Conservation (phyloP, 2,797 vertebrate species). For the Chrysocyon brachyurus region DNA sequence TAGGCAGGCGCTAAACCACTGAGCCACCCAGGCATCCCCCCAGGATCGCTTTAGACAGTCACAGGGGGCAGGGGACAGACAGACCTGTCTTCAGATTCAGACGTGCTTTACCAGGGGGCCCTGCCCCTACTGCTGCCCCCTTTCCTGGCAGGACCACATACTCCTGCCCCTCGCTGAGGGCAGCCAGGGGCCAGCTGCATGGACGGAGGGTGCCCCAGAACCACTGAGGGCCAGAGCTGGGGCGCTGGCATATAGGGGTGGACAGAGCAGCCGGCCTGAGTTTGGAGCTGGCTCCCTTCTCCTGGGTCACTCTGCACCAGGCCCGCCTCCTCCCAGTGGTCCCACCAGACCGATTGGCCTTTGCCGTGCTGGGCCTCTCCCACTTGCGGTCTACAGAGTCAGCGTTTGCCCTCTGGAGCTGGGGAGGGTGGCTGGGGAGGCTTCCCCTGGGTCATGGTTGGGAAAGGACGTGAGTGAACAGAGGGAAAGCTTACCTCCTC, state of each 20-base stretch:
- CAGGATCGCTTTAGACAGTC: background rate
- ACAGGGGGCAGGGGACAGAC: background rate
- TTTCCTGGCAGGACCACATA: background rate
- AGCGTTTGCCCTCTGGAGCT: background rate
- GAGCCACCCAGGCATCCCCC: background rate
- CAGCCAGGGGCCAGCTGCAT: background rate
- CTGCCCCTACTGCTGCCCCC: background rate
- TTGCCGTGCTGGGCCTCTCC: background rate
- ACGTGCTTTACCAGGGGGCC: background rate
- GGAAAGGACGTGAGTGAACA: too few species aligned
- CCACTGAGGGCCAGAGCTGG: background rate
- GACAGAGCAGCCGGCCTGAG: background rate
- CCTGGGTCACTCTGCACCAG: background rate
- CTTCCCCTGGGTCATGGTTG: background rate
- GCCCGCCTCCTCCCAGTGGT: background rate
- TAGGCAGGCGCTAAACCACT: too few species aligned
- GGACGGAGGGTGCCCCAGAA: background rate
- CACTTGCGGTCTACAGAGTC: background rate
- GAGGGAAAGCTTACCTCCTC: background rate
- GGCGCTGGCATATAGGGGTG: accelerated
- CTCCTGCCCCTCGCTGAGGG: background rate
- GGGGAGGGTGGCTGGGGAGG: background rate
- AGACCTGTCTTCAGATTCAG: background rate
- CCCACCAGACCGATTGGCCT: slow-evolving; percentile 27
- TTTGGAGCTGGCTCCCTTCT: background rate